Conservation (phyloP, 2,113 vertebrate genomes). For the Nipponia nippon region DNA sequence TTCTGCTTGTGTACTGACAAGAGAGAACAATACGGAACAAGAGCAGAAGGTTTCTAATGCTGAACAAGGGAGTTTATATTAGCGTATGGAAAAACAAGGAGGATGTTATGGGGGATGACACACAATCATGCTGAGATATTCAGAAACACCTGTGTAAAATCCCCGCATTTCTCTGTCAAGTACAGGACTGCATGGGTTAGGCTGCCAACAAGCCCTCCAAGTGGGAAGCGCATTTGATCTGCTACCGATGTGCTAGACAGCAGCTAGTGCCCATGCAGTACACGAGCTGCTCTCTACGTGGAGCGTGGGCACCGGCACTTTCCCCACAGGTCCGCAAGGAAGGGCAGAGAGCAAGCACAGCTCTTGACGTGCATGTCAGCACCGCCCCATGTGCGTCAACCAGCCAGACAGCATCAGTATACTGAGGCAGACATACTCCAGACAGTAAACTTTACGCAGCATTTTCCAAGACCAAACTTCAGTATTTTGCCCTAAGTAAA, state of each 20-base stretch:
- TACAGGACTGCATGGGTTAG: neutral
- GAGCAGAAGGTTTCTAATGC: neutral
- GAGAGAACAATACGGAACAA: neutral
- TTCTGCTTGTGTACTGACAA: neutral
- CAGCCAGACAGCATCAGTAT: no score
- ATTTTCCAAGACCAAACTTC: neutral
- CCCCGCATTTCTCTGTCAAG: no score
- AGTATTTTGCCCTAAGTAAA: neutral
- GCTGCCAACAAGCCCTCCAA: neutral
- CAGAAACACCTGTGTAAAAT: neutral
- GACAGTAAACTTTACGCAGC: neutral
- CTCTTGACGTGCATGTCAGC: fast-evolving
- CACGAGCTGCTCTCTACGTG: fast-evolving
- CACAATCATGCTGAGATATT: neutral
- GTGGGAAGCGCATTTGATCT: neutral
- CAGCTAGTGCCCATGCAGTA: neutral
- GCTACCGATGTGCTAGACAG: neutral
- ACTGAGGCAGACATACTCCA: neutral
- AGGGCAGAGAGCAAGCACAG: neutral
- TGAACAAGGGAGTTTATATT: neutral
- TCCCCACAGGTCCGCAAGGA: fast-evolving
- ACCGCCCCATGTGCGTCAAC: fast-evolving
- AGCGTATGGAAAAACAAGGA: neutral
- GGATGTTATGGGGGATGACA: neutral
- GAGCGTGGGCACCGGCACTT: fast-evolving